These are phyloP conservation scores for Ecliptopera silaceata DNA, from an alignment of 2,888 invertebrate genomes.

Conservation along the genomic window DNA sequence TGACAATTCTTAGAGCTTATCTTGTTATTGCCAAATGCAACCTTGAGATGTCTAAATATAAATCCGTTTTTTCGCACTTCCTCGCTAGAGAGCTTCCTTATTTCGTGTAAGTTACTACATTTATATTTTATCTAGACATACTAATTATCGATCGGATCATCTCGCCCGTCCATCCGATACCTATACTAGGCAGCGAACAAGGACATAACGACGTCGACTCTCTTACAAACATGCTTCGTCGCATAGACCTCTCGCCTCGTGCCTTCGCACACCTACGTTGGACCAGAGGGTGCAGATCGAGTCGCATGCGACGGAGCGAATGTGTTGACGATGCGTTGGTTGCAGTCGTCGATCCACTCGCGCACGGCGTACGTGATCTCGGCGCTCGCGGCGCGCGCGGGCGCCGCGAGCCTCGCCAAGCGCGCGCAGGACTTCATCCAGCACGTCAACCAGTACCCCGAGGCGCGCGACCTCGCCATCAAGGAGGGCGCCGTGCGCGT, in stretches of 20 bases:
- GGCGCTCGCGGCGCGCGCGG: conserved; percentile 83
- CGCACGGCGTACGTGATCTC: conserved; percentile 86
- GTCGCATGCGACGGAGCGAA: no score
- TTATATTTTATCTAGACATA: no score
- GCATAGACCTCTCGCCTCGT: no score
- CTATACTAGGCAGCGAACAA: no score
- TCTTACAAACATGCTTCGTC: no score
- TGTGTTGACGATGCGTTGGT: neutral
- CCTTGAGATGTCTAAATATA: neutral
- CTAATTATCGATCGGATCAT: no score
- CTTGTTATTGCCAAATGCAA: conserved; percentile 10
- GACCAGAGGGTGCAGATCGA: no score
- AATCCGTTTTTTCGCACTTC: conserved; percentile 1
- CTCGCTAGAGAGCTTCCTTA: neutral
- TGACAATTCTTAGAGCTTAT: neutral
- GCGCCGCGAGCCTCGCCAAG: conserved; percentile 80
- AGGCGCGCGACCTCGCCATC: conserved; percentile 87
- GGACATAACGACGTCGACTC: no score
- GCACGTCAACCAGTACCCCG: conserved; percentile 89
- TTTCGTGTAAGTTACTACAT: neutral
- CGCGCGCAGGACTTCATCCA: conserved; percentile 87
- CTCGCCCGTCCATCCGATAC: no score
- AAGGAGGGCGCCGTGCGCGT: conserved; percentile 88
- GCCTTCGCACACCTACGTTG: no score
- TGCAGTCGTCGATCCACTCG: conserved; percentile 83